Percentiles rank a stretch among this genome's conserved stretches.
phyloP scores from a whole-genome alignment of 2,797 vertebrate genomes.

The Limosa lapponica region DNA sequence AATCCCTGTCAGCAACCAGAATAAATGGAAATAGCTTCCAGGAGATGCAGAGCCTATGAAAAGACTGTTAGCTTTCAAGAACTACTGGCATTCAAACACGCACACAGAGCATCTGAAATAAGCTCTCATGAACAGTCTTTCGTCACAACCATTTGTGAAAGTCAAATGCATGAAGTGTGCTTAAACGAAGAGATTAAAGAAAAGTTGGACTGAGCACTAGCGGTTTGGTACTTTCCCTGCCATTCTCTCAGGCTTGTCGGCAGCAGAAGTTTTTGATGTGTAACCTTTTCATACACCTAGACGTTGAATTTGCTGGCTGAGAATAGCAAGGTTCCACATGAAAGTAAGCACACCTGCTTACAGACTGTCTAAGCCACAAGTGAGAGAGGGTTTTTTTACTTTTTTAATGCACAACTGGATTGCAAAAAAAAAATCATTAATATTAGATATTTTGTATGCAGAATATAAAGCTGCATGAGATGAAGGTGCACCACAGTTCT shows the following conservation, averaged over 20 bases:
- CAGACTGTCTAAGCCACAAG: neutral
- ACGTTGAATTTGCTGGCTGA: neutral
- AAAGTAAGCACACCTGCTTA: neutral
- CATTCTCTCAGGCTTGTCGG: neutral
- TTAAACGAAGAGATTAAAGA: neutral
- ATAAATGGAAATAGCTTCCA: conserved; percentile 30
- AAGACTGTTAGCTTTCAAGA: conserved; percentile 14
- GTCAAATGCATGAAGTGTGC: neutral
- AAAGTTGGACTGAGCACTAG: neutral
- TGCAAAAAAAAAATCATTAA: neutral
- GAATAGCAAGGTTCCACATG: neutral
- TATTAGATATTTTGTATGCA: neutral
- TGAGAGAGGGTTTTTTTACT: neutral
- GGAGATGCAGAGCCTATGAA: neutral
- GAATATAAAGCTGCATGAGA: neutral
- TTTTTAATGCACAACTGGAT: neutral
- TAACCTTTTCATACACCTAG: neutral
- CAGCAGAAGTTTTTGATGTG: neutral
- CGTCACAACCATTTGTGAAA: neutral
- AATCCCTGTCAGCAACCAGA: conserved; percentile 25
- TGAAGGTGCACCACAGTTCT: neutral
- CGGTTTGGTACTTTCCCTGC: neutral
- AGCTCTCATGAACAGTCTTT: neutral
- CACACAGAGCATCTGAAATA: neutral
- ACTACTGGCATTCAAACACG: neutral